Base-by-base conservation (phyloP, 2,113 vertebrate genomes). In the Plotosus lineatus region DNA sequence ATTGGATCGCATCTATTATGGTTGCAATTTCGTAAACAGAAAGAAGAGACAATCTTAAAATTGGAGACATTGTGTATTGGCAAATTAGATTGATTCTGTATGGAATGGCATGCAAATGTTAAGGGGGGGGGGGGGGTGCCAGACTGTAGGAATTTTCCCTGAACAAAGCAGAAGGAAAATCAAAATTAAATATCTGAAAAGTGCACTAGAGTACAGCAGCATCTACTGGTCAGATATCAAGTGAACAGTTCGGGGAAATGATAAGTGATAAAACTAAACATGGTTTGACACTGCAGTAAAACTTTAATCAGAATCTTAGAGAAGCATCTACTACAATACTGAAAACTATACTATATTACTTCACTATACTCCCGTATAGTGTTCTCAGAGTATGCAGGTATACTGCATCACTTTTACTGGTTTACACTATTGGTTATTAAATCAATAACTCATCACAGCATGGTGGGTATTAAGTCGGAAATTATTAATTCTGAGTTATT, bases 181-280 rank as follows among this genome's bases (percentile, higher is more conserved):
- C 33, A 48, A 21, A 55, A 66, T 23, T 10, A 65, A 21, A 33
- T 46, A 36, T 50, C 28, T 65, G 36, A 38, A 40, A 56, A 69
- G 17, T 53, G 61, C 48, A 78, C 12, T 21, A 60, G 40, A 44
- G 26, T 46, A 79, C 65, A 81, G 79, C 55, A 63, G 44, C 79
- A 81, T 26, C 78, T 80, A 58, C 69, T 63, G 69, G 56, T 74
- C 69, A 42, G 48, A 28, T 44, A 15, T 26, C 38, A 69, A 26
- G 28, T 63, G 8, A 55, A 48, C 55, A 38, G 14, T 48, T 31
- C 40, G 50, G 69, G 69, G 15, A 50, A 72, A 33, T 50, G 17
- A 72, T 48, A 31, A 26, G 36, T 36, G 12, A 50, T 19, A 50
- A 78, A 40, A 79, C 5, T 31, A 79, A 69, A n/a, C 5, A 23